A percentile compares a stretch with the other conserved stretches of the same genome.
Conservation (phyloP, 1,140 invertebrate species). For the Procambarus virginalis region DNA sequence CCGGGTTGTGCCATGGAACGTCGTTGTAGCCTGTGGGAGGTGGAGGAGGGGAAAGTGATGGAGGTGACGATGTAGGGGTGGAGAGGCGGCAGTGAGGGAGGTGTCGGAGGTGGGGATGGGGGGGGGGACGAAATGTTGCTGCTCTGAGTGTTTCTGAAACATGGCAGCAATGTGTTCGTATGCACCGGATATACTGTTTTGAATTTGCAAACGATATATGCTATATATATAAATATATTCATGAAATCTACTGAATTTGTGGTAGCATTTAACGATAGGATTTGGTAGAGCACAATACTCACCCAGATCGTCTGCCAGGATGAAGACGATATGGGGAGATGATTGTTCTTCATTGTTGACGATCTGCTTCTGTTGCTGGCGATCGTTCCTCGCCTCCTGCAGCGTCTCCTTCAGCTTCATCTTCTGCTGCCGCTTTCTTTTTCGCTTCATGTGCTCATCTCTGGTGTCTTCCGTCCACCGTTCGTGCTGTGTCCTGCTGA, state of each 20-base stretch:
- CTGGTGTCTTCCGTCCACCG: not conserved
- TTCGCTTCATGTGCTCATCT: not conserved
- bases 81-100: not conserved
- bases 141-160: too few species aligned
- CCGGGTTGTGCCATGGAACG: slow-evolving; percentile 59
- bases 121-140: too few species aligned
- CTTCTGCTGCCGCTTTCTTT: not conserved
- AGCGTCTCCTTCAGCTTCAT: not conserved
- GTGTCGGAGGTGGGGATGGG: too few species aligned
- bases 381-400: not conserved
- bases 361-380: not conserved
- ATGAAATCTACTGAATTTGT: too few species aligned
- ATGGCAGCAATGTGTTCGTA: too few species aligned
- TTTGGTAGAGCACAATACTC: not conserved
- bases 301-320: slow-evolving; percentile 37
- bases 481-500: not conserved
- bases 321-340: slow-evolving; percentile 23
- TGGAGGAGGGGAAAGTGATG: not conserved
- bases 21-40: slow-evolving; percentile 44
- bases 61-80: too few species aligned
- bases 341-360: not conserved
- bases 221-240: too few species aligned
- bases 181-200: too few species aligned
- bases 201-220: too few species aligned
- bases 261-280: too few species aligned